Evolutionary conservation across 2,797 vertebrate species (phyloP), one percentile per base, ranked within the genome.

Genomic region (Eutrigla gurnardus): DNA sequence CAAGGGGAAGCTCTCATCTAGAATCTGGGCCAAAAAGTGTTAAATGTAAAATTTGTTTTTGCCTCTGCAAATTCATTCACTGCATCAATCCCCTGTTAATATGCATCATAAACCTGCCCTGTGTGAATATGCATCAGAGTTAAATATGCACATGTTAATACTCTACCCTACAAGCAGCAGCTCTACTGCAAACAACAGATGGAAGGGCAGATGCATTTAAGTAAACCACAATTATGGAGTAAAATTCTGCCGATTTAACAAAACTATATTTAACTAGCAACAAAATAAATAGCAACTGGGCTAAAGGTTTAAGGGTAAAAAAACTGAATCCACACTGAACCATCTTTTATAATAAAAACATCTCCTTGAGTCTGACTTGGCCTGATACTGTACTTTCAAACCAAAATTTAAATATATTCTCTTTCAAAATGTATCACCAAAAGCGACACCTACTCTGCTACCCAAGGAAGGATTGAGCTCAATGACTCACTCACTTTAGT

Each of bases 41-140:
- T 80, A 57, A 76, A 84, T 84, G 75, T 85, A 53, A 70, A 63
- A 74, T 84, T 72, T 77, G 53, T 82, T 81, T 61, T 73, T 71
- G 35, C 47, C 63, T 47, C 63, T 66, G 70, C 72, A 81, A 65
- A 86, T 86, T 57, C 46, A 87, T 80, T 83, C 63, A 70, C 61
- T 77, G 63, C 53, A 82, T 73, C 70, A 86, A 80, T 42, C 72
- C 78, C 57, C 33, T 72, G 80, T 85, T 91, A 84, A 77, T 84
- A 73, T 84, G 86, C 73, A 80, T 82, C 86, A 86, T 90, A 83
- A 90, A 82, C 63, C 70, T 70, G 86, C 79, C 80, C 82, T 70
- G 84, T 74, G 81, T 87, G 85, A 90, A 86, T 82, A 88, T 82
- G 80, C 83, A 89, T 90, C 87, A 92, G 84, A 90, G 83, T 89